Evolutionary conservation across 2,797 vertebrate genomes (phyloP), one percentile per base, ranked within the genome.

Genomic region (Typhlichthys subterraneus): DNA sequence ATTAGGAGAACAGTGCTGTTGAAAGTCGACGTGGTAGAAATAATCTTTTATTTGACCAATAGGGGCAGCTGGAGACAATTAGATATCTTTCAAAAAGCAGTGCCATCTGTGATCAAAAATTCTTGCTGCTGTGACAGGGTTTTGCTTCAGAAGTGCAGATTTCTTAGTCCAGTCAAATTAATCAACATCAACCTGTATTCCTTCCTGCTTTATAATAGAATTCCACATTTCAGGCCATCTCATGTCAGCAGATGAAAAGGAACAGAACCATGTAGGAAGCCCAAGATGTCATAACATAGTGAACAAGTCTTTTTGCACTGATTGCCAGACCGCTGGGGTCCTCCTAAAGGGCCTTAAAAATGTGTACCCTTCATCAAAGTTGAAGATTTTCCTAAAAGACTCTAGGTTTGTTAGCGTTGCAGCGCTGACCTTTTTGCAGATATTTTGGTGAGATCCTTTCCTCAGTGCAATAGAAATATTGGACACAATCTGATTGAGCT

Each of bases 81-180:
- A 51, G 13, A 68, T 53, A 48, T 68, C 51, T 50, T 42, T 42
- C 0, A 61, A 9, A 49, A 61, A 69, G 7, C 23, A 19, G 8
- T 62, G 66, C 42, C 58, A 69, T 51, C 66, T 17, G 10, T 62
- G 45, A n/a, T 69, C 59, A 69, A 69, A 57, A 15, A 69, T 63
- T 33, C 60, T 45, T 51, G 66, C 66, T 8, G 66, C 53, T 45
- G 66, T 62, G 1, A 69, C 66, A 12, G 59, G 59, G 3, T 62
- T 62, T 3, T 29, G 3, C 15, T 9, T 38, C 1, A 61, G 5
- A 1, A 69, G 10, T 13, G 15, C 53, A 47, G 55, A 63, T 53
- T 53, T 63, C 5, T 70, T 48, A 2, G 50, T 58, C 67, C 67
- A 70, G 8, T 53, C 42, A 8, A 70, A 19, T 11, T 62, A n/a